These are phyloP conservation scores for Hoplodrina blanda DNA, from an alignment of 2,888 invertebrate species.

Conservation along the genomic window DNA sequence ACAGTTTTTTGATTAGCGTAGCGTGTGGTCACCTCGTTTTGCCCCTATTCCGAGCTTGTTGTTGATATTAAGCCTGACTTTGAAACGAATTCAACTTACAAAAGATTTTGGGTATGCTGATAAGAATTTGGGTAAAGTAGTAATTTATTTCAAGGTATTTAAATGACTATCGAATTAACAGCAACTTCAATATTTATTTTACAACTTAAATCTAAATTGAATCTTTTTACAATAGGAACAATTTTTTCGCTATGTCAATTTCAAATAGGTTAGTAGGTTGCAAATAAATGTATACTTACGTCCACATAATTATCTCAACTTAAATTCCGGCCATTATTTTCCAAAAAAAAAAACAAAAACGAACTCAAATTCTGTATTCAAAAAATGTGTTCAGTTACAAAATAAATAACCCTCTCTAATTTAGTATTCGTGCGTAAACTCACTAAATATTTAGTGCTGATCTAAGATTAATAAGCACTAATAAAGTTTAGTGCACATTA, in stretches of 20 bases:
- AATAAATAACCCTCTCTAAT: conserved; percentile 5
- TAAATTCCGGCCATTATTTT: too few relatives aligned
- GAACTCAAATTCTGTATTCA: not conserved
- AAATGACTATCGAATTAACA: too few relatives aligned
- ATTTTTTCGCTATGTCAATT: too few relatives aligned
- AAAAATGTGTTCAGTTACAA: not conserved
- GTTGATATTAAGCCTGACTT: conserved; percentile 1
- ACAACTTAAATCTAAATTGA: too few relatives aligned
- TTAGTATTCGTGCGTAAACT: not conserved
- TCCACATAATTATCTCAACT: too few relatives aligned
- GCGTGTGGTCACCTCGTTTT: conserved; percentile 26
- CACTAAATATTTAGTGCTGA: conserved; percentile 9
- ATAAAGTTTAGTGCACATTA: not conserved
- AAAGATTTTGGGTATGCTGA: not conserved
- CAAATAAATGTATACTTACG: too few relatives aligned
- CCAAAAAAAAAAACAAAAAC: too few relatives aligned
- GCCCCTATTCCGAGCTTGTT: not conserved
- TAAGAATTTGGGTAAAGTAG: not conserved
- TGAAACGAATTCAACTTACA: not conserved
- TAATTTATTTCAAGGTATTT: not conserved
- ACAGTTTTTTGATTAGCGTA: conserved; percentile 20
- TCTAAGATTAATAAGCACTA: conserved; percentile 1
- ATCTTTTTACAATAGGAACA: too few relatives aligned
- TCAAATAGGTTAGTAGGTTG: too few relatives aligned
- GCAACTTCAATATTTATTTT: too few relatives aligned